Evolutionary conservation across 2,888 invertebrate species (phyloP).

Genomic region (Pseudanteris insignis): DNA sequence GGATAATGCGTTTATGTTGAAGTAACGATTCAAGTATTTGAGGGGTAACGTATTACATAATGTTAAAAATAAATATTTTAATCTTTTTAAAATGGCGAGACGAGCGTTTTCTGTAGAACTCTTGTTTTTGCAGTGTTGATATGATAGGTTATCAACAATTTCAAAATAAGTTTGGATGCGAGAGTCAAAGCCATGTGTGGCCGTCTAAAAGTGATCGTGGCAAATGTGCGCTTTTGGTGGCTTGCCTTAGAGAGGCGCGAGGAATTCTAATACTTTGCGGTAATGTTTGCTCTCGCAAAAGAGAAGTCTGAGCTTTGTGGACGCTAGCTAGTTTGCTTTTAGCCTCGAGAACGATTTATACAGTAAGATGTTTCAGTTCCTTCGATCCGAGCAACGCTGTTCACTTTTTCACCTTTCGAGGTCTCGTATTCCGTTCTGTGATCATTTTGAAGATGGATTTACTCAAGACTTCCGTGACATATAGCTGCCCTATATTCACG

Average conservation of each 20-base stretch:
- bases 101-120: too few species aligned
- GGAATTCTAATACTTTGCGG: constrained; percentile 31
- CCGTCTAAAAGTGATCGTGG: constrained; percentile 9
- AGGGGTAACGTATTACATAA: too few species aligned
- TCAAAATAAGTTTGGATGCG: too few species aligned
- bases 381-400: constrained; percentile 42
- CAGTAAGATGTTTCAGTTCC: constrained; percentile 53
- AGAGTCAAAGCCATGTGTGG: too few species aligned
- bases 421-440: constrained; percentile 46
- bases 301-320: constrained; percentile 29
- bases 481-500: too few species aligned
- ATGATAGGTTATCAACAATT: too few species aligned
- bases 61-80: too few species aligned
- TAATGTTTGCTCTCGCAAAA: constrained; percentile 29
- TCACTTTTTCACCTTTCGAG: constrained; percentile 21
- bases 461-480: constrained; percentile 48
- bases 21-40: too few species aligned
- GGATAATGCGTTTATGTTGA: too few species aligned
- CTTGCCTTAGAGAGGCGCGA: constrained; percentile 12
- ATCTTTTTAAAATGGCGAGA: too few species aligned
- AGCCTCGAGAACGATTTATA: constrained; percentile 53
- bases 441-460: constrained; percentile 60
- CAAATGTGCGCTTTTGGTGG: constrained; percentile 11
- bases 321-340: constrained; percentile 32
- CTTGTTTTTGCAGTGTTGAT: too few species aligned